Percentiles rank a stretch among this genome's conserved stretches.
phyloP scores from a whole-genome alignment of 2,113 vertebrate genomes.

The Ondatra zibethicus region DNA sequence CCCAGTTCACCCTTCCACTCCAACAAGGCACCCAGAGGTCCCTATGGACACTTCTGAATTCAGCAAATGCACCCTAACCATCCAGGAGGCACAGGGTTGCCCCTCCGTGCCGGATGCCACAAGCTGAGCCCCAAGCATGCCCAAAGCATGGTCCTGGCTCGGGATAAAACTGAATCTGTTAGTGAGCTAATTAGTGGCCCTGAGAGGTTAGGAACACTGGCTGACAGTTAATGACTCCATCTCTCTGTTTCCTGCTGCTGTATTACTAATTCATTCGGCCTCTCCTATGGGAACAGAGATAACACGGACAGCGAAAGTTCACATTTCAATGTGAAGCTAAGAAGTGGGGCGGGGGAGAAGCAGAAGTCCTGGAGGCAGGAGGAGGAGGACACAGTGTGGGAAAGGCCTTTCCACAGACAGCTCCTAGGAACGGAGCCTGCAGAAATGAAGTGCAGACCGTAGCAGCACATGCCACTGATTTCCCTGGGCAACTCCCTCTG shows the following conservation, averaged over 20 bases:
- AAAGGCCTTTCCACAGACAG: neutral
- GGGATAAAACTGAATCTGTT: slow-evolving; percentile 74
- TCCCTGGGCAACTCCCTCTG: accelerated
- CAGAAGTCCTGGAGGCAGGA: accelerated
- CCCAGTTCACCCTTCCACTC: neutral
- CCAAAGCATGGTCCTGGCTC: neutral
- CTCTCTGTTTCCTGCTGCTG: slow-evolving; percentile 81
- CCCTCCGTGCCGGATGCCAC: neutral
- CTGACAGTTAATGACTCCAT: slow-evolving; percentile 78
- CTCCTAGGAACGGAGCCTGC: neutral
- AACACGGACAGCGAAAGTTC: slow-evolving; percentile 78
- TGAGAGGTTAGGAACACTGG: slow-evolving; percentile 37
- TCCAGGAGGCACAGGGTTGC: slow-evolving; percentile 21
- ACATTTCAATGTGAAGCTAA: slow-evolving; percentile 74
- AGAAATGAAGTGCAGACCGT: accelerated
- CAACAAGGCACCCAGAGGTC: neutral
- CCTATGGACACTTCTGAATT: neutral
- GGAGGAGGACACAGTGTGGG: accelerated
- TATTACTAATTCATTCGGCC: slow-evolving; percentile 86
- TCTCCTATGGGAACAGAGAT: slow-evolving; percentile 58
- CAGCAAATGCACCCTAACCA: neutral
- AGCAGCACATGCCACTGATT: accelerated
- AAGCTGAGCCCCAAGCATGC: neutral
- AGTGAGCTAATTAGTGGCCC: slow-evolving; percentile 77
- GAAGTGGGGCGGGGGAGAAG: neutral